Conservation (phyloP, 2,888 invertebrate genomes). For the Seira sanloemensis region DNA sequence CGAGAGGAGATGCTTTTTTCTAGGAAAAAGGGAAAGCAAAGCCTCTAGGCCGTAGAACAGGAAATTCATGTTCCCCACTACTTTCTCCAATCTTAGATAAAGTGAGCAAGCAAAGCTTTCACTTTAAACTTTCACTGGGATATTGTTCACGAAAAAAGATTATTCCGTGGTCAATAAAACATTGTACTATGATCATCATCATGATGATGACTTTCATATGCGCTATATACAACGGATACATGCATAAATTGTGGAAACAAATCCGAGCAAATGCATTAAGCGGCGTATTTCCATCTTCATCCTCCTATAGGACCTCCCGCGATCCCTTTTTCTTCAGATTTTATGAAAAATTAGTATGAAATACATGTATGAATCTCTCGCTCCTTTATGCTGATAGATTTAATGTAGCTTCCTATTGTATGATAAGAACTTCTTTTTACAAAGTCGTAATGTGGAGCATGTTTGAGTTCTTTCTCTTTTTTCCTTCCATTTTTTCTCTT, state of each 20-base stretch:
- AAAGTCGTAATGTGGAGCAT: not conserved
- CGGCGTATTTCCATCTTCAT: constrained; percentile 32
- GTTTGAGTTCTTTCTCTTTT: not conserved
- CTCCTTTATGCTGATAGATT: too few relatives aligned
- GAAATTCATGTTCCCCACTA: constrained; percentile 55
- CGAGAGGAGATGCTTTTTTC: not conserved
- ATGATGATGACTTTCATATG: constrained; percentile 8
- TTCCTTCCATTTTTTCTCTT: not conserved
- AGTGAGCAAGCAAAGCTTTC: not conserved
- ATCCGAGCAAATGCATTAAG: too few relatives aligned
- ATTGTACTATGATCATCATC: constrained; percentile 20
- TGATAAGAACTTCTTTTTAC: too few relatives aligned
- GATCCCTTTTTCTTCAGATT: too few relatives aligned
- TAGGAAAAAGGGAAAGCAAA: not conserved
- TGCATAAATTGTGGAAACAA: too few relatives aligned
- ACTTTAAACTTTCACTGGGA: constrained; percentile 6
- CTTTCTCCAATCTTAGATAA: not conserved
- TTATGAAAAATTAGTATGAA: too few relatives aligned
- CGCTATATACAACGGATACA: too few relatives aligned
- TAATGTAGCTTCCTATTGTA: too few relatives aligned
- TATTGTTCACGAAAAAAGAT: not conserved
- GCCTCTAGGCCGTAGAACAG: constrained; percentile 52
- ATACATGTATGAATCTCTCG: too few relatives aligned
- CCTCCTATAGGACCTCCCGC: too few relatives aligned
- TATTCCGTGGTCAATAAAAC: constrained; percentile 52